phyloP scores from a whole-genome alignment of 2,888 invertebrate genomes.

The Patella depressa region DNA sequence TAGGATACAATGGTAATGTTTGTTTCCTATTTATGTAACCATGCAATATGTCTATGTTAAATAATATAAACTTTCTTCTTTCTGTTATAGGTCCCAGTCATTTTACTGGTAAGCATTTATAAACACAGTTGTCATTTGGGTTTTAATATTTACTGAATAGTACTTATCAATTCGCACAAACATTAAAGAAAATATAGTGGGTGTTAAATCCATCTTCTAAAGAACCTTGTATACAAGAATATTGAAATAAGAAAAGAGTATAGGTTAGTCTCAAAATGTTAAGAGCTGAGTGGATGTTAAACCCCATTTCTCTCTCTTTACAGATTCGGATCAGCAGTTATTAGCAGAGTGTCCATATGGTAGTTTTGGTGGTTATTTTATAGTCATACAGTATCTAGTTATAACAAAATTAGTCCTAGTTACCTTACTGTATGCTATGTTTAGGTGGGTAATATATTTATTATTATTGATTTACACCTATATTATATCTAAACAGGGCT shows the following conservation, averaged over 20 bases:
- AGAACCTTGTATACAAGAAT: too few relatives aligned
- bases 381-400: conserved; percentile 94
- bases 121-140: too few relatives aligned
- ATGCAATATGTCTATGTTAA: neutral
- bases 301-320: conserved; percentile 15
- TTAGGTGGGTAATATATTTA: conserved; percentile 77
- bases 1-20: too few relatives aligned
- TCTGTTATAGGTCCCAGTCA: too few relatives aligned
- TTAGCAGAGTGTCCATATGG: conserved; percentile 51
- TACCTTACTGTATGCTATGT: conserved; percentile 96
- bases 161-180: too few relatives aligned
- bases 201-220: too few relatives aligned
- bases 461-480: neutral
- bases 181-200: too few relatives aligned
- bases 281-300: neutral
- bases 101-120: too few relatives aligned
- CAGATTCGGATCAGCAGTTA: conserved; percentile 34
- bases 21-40: too few relatives aligned
- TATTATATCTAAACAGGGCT: too few relatives aligned
- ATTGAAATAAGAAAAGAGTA: too few relatives aligned
- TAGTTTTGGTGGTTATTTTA: conserved; percentile 72
- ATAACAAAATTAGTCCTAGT: conserved; percentile 96
- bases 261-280: neutral
- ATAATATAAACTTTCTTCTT: neutral
- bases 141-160: too few relatives aligned